Evolutionary conservation across 2,113 vertebrate genomes (phyloP).

Genomic region (Rhegmatorhina hoffmannsi): DNA sequence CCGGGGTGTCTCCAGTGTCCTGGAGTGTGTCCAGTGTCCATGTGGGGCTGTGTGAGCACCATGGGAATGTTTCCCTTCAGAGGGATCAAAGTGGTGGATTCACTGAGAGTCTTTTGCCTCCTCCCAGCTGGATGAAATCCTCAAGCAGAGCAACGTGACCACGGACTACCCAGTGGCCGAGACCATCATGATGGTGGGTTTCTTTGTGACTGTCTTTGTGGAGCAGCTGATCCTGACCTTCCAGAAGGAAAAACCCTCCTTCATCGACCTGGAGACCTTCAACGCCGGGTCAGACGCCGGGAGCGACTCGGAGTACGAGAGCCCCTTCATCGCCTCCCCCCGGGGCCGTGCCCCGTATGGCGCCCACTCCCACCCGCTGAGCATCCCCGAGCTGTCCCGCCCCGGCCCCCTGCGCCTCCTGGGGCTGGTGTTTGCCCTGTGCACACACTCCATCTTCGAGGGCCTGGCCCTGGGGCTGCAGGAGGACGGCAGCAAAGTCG

Average conservation of each 20-base stretch:
- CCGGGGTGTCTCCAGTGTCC: rapidly evolving
- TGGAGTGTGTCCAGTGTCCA: rapidly evolving
- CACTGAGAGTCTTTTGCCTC: not conserved
- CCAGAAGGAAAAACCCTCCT: slow-evolving; percentile 87
- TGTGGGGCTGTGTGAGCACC: not conserved
- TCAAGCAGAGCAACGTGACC: slow-evolving; percentile 75
- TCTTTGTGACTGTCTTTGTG: slow-evolving; percentile 89
- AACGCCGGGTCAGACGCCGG: slow-evolving; percentile 87
- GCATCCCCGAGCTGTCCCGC: slow-evolving; percentile 68
- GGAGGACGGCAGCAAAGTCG: slow-evolving; percentile 80
- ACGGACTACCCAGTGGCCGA: slow-evolving; percentile 89
- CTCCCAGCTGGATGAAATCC: slow-evolving; percentile 79
- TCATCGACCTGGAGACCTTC: slow-evolving; percentile 94
- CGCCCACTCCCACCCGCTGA: slow-evolving; percentile 55
- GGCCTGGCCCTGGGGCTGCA: slow-evolving; percentile 91
- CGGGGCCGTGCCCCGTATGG: not conserved
- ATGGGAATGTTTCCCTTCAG: rapidly evolving
- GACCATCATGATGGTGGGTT: slow-evolving; percentile 90
- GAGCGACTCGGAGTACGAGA: slow-evolving; percentile 92
- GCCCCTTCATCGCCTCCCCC: slow-evolving; percentile 79
- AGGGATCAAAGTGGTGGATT: rapidly evolving
- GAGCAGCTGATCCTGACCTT: slow-evolving; percentile 90
- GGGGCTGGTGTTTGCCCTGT: slow-evolving; percentile 85
- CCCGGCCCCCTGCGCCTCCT: slow-evolving; percentile 83
- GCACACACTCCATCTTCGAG: slow-evolving; percentile 89